Percentiles rank a stretch among this genome's conserved stretches.
These are phyloP conservation scores for Thaumatotibia leucotreta DNA, from an alignment of 1,140 invertebrate species.

Conservation along the genomic window DNA sequence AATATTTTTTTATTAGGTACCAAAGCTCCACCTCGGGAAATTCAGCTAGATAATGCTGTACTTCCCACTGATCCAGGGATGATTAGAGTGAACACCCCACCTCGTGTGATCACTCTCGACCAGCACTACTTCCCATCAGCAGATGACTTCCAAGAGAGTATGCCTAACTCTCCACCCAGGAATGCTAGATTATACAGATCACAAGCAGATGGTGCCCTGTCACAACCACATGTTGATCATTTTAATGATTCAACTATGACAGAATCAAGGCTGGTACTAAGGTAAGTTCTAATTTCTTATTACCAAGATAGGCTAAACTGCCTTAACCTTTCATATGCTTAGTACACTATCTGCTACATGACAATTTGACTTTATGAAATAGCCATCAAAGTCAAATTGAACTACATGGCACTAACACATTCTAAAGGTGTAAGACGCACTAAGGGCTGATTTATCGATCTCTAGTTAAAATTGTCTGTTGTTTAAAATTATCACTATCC, in stretches of 20 bases:
- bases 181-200: slow-evolving; percentile 43
- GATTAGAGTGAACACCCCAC: slow-evolving; percentile 87
- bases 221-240: slow-evolving; percentile 47
- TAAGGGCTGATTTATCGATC: too few relatives aligned
- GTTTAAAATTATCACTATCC: too few relatives aligned
- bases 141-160: slow-evolving; percentile 76
- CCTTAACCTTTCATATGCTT: too few relatives aligned
- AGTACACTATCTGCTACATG: too few relatives aligned
- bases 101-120: slow-evolving; percentile 87
- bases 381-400: too few relatives aligned
- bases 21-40: slow-evolving; percentile 88
- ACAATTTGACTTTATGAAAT: too few relatives aligned
- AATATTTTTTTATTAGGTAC: slow-evolving; percentile 76
- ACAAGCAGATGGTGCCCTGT: slow-evolving; percentile 52
- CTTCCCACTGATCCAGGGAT: slow-evolving; percentile 83
- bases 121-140: slow-evolving; percentile 87
- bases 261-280: slow-evolving; percentile 63
- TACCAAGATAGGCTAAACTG: too few relatives aligned
- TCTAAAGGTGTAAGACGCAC: too few relatives aligned
- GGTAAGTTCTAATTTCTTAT: slow-evolving; percentile 43
- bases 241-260: slow-evolving; percentile 69
- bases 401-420: too few relatives aligned
- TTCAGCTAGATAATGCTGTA: slow-evolving; percentile 88
- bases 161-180: slow-evolving; percentile 53
- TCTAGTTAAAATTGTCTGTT: too few relatives aligned